Evolutionary conservation across 2,797 vertebrate genomes (phyloP).

Genomic region (Eremophila alpestris): DNA sequence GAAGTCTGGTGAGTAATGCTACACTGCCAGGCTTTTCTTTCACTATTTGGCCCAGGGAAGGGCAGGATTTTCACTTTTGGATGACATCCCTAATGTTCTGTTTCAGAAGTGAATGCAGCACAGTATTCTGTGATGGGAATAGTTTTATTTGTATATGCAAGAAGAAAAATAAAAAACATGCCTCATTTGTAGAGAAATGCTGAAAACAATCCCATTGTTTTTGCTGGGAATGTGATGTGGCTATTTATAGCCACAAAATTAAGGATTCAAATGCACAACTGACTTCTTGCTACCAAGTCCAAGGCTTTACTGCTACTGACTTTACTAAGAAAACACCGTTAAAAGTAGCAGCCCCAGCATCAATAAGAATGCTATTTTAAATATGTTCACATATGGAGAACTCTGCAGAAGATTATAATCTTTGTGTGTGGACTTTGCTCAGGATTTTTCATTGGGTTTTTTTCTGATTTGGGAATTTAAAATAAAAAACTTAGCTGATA

Average conservation of each 20-base stretch:
- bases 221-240: constrained; percentile 35
- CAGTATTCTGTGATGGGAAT: constrained; percentile 51
- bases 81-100: constrained; percentile 46
- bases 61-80: constrained; percentile 38
- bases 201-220: constrained; percentile 51
- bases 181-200: constrained; percentile 11
- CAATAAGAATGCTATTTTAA: neutral
- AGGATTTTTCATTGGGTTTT: neutral
- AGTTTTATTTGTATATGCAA: constrained; percentile 54
- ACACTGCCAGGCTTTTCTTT: constrained; percentile 37
- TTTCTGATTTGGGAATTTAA: neutral
- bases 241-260: constrained; percentile 66
- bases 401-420: neutral
- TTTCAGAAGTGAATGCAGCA: constrained; percentile 51
- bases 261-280: constrained; percentile 63
- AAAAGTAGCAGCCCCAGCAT: neutral
- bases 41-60: constrained; percentile 44
- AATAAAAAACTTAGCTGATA: neutral
- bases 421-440: neutral
- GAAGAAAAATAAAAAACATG: constrained; percentile 58
- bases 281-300: constrained; percentile 50
- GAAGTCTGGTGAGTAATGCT: constrained; percentile 9
- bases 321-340: constrained; percentile 33
- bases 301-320: constrained; percentile 43
- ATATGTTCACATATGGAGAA: neutral